Evolutionary conservation across 1,140 invertebrate species (phyloP).

Genomic region (Dendroctonus valens): DNA sequence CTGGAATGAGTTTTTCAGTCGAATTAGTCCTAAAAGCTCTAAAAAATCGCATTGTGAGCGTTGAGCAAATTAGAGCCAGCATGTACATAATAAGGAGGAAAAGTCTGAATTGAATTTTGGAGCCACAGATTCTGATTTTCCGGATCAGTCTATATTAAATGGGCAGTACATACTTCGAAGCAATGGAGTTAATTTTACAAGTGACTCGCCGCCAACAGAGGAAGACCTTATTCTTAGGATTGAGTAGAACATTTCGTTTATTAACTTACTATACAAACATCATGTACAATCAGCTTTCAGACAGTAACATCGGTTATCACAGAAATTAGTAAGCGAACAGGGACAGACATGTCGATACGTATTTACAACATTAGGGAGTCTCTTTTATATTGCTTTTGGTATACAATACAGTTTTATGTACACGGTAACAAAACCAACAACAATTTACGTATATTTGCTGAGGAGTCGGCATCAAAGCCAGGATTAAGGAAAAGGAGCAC

Average conservation of each 20-base stretch:
- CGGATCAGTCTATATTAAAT: background rate
- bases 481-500: no score
- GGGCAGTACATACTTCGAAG: background rate
- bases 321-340: conserved; percentile 27
- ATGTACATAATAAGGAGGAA: no score
- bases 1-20: background rate
- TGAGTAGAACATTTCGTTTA: background rate
- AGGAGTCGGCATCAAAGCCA: no score
- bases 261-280: no score
- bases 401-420: conserved; percentile 20
- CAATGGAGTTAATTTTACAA: background rate
- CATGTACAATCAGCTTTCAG: background rate
- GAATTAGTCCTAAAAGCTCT: no score
- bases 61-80: no score
- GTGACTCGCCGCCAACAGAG: background rate
- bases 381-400: conserved; percentile 31
- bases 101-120: no score
- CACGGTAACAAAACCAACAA: no score
- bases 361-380: conserved; percentile 18
- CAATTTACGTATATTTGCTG: no score
- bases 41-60: no score
- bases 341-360: conserved; percentile 10
- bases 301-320: conserved; percentile 23
- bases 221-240: background rate
- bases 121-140: background rate